These are phyloP conservation scores for Platichthys stellatus DNA, from an alignment of 2,113 vertebrate genomes.

Conservation along the genomic window DNA sequence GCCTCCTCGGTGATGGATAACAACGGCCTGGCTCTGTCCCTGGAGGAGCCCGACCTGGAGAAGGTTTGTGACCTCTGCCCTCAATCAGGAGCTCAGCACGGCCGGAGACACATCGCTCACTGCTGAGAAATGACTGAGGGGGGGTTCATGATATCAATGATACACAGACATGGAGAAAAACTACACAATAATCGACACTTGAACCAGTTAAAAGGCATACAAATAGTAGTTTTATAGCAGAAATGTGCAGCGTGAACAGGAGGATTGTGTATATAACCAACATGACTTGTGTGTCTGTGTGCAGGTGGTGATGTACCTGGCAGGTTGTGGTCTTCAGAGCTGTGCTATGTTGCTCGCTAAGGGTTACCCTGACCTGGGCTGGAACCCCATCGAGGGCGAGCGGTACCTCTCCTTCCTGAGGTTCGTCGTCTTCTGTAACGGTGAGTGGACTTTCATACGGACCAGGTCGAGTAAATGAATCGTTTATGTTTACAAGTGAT, in stretches of 20 bases:
- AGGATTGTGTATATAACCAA: not conserved
- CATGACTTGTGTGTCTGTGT: slow-evolving; percentile 40
- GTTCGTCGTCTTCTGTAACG: slow-evolving; percentile 96
- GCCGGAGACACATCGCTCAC: not conserved
- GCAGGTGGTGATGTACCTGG: slow-evolving; percentile 96
- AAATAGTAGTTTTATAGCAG: no score
- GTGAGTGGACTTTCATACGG: slow-evolving; percentile 68
- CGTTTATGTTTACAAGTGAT: no score
- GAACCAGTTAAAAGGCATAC: no score
- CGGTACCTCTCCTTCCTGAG: slow-evolving; percentile 96
- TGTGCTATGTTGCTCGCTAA: slow-evolving; percentile 92
- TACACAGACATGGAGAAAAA: not conserved
- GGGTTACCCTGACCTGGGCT: slow-evolving; percentile 96
- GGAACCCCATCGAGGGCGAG: slow-evolving; percentile 98
- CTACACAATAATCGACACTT: not conserved
- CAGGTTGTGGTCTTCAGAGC: slow-evolving; percentile 95
- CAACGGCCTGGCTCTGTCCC: slow-evolving; percentile 92
- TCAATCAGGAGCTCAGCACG: not conserved
- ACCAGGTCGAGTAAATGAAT: not conserved
- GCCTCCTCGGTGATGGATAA: slow-evolving; percentile 99
- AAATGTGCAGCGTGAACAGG: no score
- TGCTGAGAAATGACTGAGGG: no score
- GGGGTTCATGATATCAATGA: no score
- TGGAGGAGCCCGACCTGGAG: slow-evolving; percentile 95
- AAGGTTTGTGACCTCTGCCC: slow-evolving; percentile 81